phyloP scores from a whole-genome alignment of 2,888 invertebrate species.

The Caenorhabditis sp. region DNA sequence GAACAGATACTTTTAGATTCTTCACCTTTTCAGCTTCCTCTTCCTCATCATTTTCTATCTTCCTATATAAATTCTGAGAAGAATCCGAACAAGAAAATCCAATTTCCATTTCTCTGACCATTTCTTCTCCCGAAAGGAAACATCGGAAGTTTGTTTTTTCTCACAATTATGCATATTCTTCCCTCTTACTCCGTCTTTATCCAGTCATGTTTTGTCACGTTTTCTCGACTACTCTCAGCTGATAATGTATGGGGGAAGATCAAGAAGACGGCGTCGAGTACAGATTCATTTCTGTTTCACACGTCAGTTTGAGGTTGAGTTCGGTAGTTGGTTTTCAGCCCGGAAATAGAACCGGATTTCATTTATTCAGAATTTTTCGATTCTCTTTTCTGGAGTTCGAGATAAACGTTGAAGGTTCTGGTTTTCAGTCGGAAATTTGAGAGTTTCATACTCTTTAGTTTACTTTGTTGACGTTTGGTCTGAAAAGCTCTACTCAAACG shows the following conservation, averaged over 20 bases:
- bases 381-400: conserved; percentile 20
- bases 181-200: background rate
- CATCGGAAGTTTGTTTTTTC: conserved; percentile 49
- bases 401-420: background rate
- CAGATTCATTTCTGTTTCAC: conserved; percentile 15
- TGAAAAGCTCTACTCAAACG: too few relatives aligned
- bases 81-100: conserved; percentile 41
- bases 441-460: too few relatives aligned
- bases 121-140: conserved; percentile 10
- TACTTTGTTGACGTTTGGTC: too few relatives aligned
- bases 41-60: background rate
- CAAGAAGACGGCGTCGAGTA: conserved; percentile 1
- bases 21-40: background rate
- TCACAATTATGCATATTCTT: conserved; percentile 50
- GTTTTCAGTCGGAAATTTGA: background rate
- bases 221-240: conserved; percentile 2
- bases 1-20: background rate
- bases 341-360: conserved; percentile 43
- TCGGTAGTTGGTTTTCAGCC: background rate
- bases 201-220: conserved; percentile 24
- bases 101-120: conserved; percentile 27
- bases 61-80: background rate
- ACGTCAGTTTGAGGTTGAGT: conserved; percentile 31
- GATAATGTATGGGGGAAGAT: conserved; percentile 1
- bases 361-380: conserved; percentile 6